A percentile compares a stretch with the other conserved stretches of the same genome.
Evolutionary conservation across 2,113 vertebrate genomes (phyloP).

Genomic region (Apus apus): DNA sequence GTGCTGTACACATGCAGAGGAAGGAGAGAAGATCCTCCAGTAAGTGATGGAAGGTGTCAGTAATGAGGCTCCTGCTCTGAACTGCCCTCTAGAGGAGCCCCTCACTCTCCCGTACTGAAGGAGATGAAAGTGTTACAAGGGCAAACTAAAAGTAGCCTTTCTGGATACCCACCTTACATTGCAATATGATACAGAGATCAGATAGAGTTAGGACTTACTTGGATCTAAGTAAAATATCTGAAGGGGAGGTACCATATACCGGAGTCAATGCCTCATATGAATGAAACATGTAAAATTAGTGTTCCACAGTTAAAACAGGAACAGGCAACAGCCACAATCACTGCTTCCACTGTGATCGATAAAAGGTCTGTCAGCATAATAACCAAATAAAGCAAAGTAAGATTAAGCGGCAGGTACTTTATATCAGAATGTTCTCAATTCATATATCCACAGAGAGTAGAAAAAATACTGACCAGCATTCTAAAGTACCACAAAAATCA

Average conservation of each 20-base stretch:
- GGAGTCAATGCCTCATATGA: not conserved
- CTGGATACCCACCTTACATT: not conserved
- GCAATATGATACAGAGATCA: not conserved
- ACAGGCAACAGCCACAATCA: not conserved
- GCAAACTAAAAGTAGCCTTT: not conserved
- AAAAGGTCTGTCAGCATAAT: not conserved
- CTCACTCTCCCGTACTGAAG: not conserved
- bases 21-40: not conserved
- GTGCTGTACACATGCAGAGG: fast-evolving
- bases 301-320: not conserved
- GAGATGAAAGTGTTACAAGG: not conserved
- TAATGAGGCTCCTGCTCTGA: not conserved
- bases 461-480: not conserved
- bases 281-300: not conserved
- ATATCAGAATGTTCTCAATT: not conserved
- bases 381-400: not conserved
- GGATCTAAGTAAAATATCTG: not conserved
- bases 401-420: not conserved
- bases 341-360: not conserved
- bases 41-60: not conserved
- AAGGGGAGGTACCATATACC: not conserved
- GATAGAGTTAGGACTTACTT: not conserved
- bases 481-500: not conserved
- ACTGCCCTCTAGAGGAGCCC: constrained; percentile 8
- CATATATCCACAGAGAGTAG: not conserved